A percentile compares a stretch with the other conserved stretches of the same genome.
Evolutionary conservation across 2,797 vertebrate species (phyloP).

Genomic region (Phoeniculus purpureus): DNA sequence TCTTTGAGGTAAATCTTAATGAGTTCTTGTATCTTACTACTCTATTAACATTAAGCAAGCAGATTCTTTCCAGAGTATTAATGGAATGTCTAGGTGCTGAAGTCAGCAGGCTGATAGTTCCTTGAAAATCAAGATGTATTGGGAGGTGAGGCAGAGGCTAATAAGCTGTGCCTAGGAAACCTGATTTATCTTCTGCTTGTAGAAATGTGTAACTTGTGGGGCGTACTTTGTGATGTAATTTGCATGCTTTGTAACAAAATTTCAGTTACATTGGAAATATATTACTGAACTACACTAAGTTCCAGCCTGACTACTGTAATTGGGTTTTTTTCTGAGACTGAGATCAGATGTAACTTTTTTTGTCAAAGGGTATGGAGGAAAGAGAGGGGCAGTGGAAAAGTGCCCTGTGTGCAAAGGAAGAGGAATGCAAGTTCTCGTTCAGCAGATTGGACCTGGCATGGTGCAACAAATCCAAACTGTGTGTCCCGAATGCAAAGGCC

Average conservation of each 20-base stretch:
- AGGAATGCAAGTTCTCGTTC: constrained; percentile 89
- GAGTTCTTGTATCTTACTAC: background rate
- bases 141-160: background rate
- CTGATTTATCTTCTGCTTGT: background rate
- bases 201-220: background rate
- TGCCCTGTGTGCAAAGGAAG: constrained; percentile 93
- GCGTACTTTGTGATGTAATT: background rate
- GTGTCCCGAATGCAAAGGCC: constrained; percentile 93
- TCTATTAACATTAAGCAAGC: background rate
- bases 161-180: background rate
- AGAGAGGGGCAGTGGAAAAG: constrained; percentile 91
- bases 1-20: constrained; percentile 14
- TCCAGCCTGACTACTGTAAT: background rate
- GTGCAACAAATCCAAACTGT: constrained; percentile 96
- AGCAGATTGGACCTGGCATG: constrained; percentile 96
- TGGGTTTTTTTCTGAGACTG: background rate
- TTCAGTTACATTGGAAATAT: background rate
- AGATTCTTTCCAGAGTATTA: background rate
- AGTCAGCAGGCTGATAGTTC: background rate
- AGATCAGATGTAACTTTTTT: background rate
- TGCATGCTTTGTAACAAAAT: background rate
- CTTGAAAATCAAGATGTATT: background rate
- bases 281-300: background rate
- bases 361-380: constrained; percentile 89
- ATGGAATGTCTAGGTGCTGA: background rate